Percentiles rank a stretch among this genome's conserved stretches.
Evolutionary conservation across 1,140 invertebrate species (phyloP).

Genomic region (Bombus huntii): DNA sequence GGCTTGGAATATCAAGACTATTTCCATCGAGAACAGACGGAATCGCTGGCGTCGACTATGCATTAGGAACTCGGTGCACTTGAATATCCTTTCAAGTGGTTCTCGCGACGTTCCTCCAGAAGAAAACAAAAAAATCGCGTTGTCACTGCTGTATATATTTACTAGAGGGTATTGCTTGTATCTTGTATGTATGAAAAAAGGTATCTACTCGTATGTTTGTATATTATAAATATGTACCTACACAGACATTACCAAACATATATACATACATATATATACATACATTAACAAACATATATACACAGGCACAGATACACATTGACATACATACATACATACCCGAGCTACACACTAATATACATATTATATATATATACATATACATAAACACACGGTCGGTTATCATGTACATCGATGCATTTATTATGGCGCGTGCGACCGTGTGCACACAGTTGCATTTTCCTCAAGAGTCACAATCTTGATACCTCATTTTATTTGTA

Average conservation of each 20-base stretch:
- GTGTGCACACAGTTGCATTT: constrained; percentile 30
- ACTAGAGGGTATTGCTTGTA: constrained; percentile 42
- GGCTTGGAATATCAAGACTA: too few species aligned
- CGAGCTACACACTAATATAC: not conserved
- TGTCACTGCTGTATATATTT: constrained; percentile 48
- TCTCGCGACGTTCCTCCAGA: constrained; percentile 43
- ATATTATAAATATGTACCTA: constrained; percentile 31
- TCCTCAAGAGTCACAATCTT: constrained; percentile 21
- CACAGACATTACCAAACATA: not conserved
- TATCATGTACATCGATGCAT: constrained; percentile 39
- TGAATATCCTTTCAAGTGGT: constrained; percentile 49
- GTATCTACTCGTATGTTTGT: constrained; percentile 12
- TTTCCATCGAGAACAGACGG: not conserved
- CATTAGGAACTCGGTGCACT: constrained; percentile 53
- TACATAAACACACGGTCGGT: not conserved
- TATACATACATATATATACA: not conserved
- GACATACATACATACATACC: too few species aligned
- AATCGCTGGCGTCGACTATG: constrained; percentile 30
- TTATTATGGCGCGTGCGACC: constrained; percentile 21
- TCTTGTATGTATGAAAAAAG: constrained; percentile 30
- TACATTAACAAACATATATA: not conserved
- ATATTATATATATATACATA: not conserved
- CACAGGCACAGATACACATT: not conserved
- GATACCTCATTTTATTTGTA: constrained; percentile 62
- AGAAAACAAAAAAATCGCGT: not conserved